Evolutionary conservation across 2,888 invertebrate genomes (phyloP), one percentile per base, ranked within the genome.

Genomic region (Melanostoma scalare): DNA sequence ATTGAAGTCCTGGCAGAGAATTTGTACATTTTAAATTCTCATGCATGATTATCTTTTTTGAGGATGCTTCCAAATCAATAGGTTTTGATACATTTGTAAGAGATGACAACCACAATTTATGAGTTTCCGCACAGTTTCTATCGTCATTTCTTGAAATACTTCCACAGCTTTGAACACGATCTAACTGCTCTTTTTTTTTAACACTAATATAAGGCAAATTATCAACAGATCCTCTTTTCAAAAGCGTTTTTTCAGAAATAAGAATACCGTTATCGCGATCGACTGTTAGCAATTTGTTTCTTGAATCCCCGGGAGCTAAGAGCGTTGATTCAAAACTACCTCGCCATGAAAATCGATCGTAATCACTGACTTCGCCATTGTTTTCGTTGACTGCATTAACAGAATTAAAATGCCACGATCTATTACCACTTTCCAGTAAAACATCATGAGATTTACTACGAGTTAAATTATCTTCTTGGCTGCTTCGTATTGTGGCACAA

Each of bases 261-360:
- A 93, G 93, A 60, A 93, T 93, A 80, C 93, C 93, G 72, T 94
- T 94, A 87, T 94, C 94, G 73, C 93, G 93, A 36, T 94, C 94
- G 38, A 94, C 89, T 55, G 94, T 90, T 53, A 94, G 94, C 75
- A 96, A 91, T 87, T 95, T 96, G 48, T 95, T 96, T 86, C 96
- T 93, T 6, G 96, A 96, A 90, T 97, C 97, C 2, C 96, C 96
- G 89, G 91, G 91, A 8, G 96, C 97, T 91, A 96, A 93, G 75
- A 97, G 92, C 50, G 97, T 96, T n/a, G 96, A 96, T 90, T 97
- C 97, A 91, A 97, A 97, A 92, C 97, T 97, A 86, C 97, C 97
- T 82, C 97, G 94, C 97, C 97, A 97, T 88, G 96, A 96, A 91
- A 97, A 97, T 86, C 97, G 93, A 90, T 97, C 97, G 92, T 96